Evolutionary conservation across 2,888 invertebrate species (phyloP).

Genomic region (Phorcus lineatus): DNA sequence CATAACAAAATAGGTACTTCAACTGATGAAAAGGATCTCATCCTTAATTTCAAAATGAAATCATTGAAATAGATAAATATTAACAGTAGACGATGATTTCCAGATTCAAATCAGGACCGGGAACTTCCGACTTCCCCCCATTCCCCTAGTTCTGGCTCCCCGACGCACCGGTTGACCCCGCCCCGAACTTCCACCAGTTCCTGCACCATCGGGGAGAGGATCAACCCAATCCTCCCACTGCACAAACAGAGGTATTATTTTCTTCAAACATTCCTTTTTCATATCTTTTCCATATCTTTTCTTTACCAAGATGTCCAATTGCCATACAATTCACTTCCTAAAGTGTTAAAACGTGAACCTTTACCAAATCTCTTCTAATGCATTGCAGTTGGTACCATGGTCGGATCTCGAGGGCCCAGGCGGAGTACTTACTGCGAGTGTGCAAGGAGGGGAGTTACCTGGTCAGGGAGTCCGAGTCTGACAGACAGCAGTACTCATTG

Average conservation of each 20-base stretch:
- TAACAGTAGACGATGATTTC: background rate
- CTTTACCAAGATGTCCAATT: too few relatives aligned
- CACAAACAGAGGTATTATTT: conserved; percentile 87
- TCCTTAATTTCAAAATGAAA: too few relatives aligned
- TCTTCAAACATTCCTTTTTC: conserved; percentile 63
- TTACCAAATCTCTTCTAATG: too few relatives aligned
- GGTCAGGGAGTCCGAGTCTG: conserved; percentile 94
- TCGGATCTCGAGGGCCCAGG: conserved; percentile 91
- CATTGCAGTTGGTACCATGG: conserved; percentile 90
- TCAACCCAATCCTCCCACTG: conserved; percentile 87
- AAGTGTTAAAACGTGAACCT: too few relatives aligned
- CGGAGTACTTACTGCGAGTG: conserved; percentile 89
- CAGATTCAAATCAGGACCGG: conserved; percentile 11
- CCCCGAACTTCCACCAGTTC: background rate
- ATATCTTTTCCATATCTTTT: too few relatives aligned
- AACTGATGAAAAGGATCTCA: too few relatives aligned
- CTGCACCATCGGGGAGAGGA: conserved; percentile 64
- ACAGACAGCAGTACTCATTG: conserved; percentile 93
- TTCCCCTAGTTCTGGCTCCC: conserved; percentile 13
- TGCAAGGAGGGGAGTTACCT: conserved; percentile 94
- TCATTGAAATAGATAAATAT: too few relatives aligned
- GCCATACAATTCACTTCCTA: too few relatives aligned
- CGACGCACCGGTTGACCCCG: background rate
- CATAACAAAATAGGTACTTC: too few relatives aligned
- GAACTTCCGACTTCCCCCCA: conserved; percentile 1